A percentile compares a stretch with the other conserved stretches of the same genome.
phyloP scores from a whole-genome alignment of 2,888 invertebrate genomes.

The Athalia circularis region DNA sequence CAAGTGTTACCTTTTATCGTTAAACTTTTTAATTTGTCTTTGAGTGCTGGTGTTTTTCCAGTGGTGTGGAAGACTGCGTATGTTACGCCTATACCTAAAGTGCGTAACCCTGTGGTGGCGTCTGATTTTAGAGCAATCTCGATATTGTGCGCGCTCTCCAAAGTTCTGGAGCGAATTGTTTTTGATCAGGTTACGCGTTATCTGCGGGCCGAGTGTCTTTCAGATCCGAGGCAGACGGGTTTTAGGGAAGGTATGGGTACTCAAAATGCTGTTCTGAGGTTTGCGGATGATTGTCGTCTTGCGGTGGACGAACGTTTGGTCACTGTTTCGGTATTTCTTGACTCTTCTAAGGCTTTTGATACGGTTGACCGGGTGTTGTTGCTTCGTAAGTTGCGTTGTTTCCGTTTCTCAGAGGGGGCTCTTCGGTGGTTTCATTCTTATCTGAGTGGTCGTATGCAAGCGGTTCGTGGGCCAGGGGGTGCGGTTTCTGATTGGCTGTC shows the following conservation, averaged over 20 bases:
- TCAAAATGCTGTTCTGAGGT: not conserved
- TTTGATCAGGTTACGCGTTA: not conserved
- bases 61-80: not conserved
- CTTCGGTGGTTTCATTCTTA: not conserved
- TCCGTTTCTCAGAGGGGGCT: not conserved
- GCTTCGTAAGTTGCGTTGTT: not conserved
- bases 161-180: not conserved
- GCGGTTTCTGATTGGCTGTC: not conserved
- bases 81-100: not conserved
- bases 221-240: not conserved
- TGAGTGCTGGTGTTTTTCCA: not conserved
- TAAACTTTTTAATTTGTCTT: not conserved
- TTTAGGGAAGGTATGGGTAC: not conserved
- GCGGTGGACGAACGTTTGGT: not conserved
- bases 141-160: not conserved
- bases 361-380: not conserved
- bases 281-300: not conserved
- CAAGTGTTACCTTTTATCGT: not conserved
- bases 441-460: not conserved
- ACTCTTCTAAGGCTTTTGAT: constrained; percentile 16
- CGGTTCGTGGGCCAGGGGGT: not conserved
- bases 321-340: not conserved
- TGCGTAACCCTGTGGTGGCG: not conserved
- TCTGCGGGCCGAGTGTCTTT: not conserved
- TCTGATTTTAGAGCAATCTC: not conserved